Percentiles rank a stretch among this genome's conserved stretches.
These are phyloP conservation scores for Eciton burchellii DNA, from an alignment of 1,140 invertebrate genomes.

Conservation along the genomic window DNA sequence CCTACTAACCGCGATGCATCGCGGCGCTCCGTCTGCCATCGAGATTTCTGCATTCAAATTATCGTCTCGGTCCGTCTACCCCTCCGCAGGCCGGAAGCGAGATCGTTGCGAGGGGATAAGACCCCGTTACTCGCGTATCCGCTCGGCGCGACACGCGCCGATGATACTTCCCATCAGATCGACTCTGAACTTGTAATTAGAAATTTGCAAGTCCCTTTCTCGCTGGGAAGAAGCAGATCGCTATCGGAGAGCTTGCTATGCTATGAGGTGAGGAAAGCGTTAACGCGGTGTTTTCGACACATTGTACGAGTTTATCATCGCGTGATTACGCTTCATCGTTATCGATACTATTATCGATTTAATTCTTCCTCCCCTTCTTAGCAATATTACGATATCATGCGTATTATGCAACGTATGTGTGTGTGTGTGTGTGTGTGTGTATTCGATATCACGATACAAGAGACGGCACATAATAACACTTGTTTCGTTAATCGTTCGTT, in stretches of 20 bases:
- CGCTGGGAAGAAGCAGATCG: neutral
- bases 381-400: no score
- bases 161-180: constrained; percentile 10
- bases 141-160: neutral
- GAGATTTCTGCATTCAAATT: constrained; percentile 53
- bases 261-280: neutral
- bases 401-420: neutral
- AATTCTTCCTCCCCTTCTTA: no score
- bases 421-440: neutral
- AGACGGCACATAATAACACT: neutral
- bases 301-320: no score
- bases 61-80: constrained; percentile 24
- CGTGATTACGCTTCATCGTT: no score
- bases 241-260: neutral
- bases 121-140: constrained; percentile 5
- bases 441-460: neutral
- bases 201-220: neutral
- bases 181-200: neutral
- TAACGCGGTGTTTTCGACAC: neutral
- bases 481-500: constrained; percentile 68
- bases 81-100: constrained; percentile 24
- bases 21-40: constrained; percentile 53
- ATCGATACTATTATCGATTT: no score
- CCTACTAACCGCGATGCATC: constrained; percentile 57
- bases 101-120: constrained; percentile 23